Conservation (phyloP, 2,888 invertebrate genomes). For the Isotomurus palustris region DNA sequence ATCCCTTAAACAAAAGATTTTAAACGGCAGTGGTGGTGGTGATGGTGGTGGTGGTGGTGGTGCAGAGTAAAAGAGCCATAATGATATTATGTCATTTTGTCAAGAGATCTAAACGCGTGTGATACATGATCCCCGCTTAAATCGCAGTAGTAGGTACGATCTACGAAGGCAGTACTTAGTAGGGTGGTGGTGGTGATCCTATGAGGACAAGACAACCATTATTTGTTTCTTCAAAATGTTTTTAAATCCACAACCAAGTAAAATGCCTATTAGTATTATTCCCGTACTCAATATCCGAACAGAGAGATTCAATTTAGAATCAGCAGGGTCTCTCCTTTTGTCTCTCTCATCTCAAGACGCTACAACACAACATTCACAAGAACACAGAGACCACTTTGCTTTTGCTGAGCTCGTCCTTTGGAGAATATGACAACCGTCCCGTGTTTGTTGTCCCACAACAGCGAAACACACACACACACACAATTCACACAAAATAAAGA, state of each 20-base stretch:
- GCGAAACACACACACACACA: no score
- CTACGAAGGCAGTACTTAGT: background rate
- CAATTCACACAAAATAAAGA: no score
- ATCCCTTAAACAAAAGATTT: no score
- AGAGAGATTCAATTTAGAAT: constrained; percentile 42
- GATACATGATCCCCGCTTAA: constrained; percentile 37
- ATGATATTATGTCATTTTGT: background rate
- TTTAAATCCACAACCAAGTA: background rate
- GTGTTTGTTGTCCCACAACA: no score
- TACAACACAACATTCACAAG: no score
- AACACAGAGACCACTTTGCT: no score
- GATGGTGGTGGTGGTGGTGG: no score
- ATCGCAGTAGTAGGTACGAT: constrained; percentile 10
- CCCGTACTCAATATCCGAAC: constrained; percentile 37
- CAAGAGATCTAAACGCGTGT: no score
- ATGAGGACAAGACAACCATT: background rate
- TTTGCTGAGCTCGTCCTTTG: no score
- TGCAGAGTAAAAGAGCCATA: background rate
- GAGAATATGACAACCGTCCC: no score
- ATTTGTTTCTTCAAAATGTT: no score
- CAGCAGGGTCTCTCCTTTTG: constrained; percentile 27
- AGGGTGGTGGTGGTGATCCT: background rate
- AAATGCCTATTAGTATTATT: constrained; percentile 38
- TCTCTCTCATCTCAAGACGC: background rate
- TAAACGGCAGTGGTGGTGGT: no score